Evolutionary conservation across 2,113 vertebrate genomes (phyloP).

Genomic region (Anarhynchus alexandrinus): DNA sequence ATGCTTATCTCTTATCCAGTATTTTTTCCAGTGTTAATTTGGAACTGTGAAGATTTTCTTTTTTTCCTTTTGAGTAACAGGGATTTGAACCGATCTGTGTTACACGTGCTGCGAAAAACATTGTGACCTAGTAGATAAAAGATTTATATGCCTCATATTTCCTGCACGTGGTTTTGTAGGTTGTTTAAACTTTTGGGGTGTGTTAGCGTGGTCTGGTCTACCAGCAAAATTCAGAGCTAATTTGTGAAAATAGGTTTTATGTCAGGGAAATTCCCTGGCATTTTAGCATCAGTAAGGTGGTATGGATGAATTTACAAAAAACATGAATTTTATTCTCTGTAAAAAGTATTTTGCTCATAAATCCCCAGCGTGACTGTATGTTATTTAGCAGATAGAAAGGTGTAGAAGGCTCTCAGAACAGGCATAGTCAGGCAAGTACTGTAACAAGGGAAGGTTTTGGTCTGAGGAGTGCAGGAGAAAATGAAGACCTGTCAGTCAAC

Average conservation of each 20-base stretch:
- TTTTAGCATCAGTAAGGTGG: neutral
- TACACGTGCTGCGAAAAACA: neutral
- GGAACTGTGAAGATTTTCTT: neutral
- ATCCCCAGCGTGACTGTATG: neutral
- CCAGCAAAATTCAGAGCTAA: neutral
- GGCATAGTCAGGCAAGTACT: neutral
- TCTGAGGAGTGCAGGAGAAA: neutral
- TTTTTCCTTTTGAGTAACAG: neutral
- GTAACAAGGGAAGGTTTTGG: neutral
- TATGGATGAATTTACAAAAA: neutral
- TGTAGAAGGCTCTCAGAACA: neutral
- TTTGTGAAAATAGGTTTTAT: neutral
- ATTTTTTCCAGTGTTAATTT: neutral
- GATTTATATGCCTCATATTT: neutral
- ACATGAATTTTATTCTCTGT: neutral
- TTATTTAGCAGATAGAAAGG: neutral
- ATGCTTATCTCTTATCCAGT: neutral
- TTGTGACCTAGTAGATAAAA: neutral
- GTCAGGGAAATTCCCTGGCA: neutral
- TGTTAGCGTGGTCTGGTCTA: neutral
- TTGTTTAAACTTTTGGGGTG: neutral
- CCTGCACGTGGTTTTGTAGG: neutral
- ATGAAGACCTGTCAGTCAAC: neutral
- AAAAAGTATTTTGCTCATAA: neutral
- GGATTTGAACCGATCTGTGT: neutral